Base-by-base conservation (phyloP, 2,113 vertebrate genomes). In the Chauna torquata region DNA sequence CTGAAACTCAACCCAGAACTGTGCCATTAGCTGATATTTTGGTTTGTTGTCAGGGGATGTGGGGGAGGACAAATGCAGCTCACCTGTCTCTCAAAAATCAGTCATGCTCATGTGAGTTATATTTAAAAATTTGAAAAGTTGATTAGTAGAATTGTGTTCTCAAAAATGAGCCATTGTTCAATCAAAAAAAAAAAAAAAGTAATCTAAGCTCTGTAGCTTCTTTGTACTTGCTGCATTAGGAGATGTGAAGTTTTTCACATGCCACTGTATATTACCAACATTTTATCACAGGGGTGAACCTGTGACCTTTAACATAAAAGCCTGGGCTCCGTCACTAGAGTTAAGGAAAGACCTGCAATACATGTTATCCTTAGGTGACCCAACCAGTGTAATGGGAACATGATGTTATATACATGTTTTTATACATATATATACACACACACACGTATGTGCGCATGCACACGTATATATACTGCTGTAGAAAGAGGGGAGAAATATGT, bases 1-100 rank as follows among this genome's bases (percentile, higher is more conserved):
- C 61, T 92, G 96, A 94, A 97, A 95, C 69, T 93, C 77, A 95
- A 91, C 28, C 88, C 88, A 94, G 83, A 93, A 82, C 75, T 75
- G 50, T 90, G 64, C 52, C 22, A 54, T 85, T 77, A 82, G 61
- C 38, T 40, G 87, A 72, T 94, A 90, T 91, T 95, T 95, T 96
- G 74, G 86, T 91, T 95, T 87, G 82, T 88, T 95, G 96, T 94
- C 82, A 91, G 36, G 70, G 54, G 42, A 72, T 17, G 36, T 17
- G 7, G 3, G 4, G 62, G 30, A 95, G 12, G 36, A 79, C 19
- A 94, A 90, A 85, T 82, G 42, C n/a, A 84, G 16, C n/a, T 91
- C 65, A 55, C 30, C 18, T 13, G 20, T 84, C 16, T 83, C 30
- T 30, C 38, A 49, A 15, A 19, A 71, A 94, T 84, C 72, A 83